phyloP scores from a whole-genome alignment of 2,797 vertebrate species.

The Rhinophrynus dorsalis region DNA sequence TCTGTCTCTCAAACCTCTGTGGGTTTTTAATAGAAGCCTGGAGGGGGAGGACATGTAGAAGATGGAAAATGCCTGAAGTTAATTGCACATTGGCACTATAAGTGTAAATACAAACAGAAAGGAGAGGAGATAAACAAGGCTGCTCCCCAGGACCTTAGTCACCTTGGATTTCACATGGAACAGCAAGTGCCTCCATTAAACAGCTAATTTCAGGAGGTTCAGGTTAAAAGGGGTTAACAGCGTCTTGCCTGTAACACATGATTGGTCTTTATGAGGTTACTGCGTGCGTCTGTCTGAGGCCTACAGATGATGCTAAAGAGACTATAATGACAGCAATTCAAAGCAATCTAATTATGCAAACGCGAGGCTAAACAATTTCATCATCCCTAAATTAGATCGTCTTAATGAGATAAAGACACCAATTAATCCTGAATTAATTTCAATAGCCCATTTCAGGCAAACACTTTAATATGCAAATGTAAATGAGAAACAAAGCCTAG shows the following conservation, averaged over 20 bases:
- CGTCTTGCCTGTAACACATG: slow-evolving; percentile 91
- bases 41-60: slow-evolving; percentile 5
- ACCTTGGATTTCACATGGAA: slow-evolving; percentile 17
- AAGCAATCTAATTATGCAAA: slow-evolving; percentile 99
- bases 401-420: slow-evolving; percentile 99
- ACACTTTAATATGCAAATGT: slow-evolving; percentile 99
- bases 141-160: slow-evolving; percentile 23
- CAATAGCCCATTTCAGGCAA: slow-evolving; percentile 99
- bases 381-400: slow-evolving; percentile 99
- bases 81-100: slow-evolving; percentile 30
- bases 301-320: slow-evolving; percentile 98
- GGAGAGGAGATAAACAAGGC: slow-evolving; percentile 22
- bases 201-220: slow-evolving; percentile 56
- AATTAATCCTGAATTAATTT: slow-evolving; percentile 99
- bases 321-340: slow-evolving; percentile 99
- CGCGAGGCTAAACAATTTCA: slow-evolving; percentile 99
- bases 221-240: slow-evolving; percentile 90
- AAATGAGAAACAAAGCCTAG: slow-evolving; percentile 91
- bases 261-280: slow-evolving; percentile 97
- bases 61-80: slow-evolving; percentile 8
- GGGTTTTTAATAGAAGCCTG: slow-evolving; percentile 14
- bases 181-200: slow-evolving; percentile 31
- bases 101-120: slow-evolving; percentile 15
- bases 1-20: neutral
- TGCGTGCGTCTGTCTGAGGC: slow-evolving; percentile 89